phyloP scores from a whole-genome alignment of 2,797 vertebrate species.

The Percopsis omiscomaycus region DNA sequence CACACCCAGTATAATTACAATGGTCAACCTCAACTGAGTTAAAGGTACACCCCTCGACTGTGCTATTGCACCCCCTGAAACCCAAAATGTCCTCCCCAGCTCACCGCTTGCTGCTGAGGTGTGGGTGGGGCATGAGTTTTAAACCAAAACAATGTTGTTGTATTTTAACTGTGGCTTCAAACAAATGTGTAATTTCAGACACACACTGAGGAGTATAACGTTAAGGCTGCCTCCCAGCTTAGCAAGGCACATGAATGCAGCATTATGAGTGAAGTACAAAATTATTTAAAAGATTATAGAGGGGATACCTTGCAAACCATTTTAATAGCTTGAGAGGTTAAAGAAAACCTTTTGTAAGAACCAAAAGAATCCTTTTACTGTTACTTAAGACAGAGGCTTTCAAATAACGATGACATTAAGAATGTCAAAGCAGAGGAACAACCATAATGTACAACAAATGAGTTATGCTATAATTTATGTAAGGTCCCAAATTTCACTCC shows the following conservation, averaged over 20 bases:
- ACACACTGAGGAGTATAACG: background rate
- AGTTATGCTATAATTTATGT: constrained; percentile 10
- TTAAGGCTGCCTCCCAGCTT: constrained; percentile 58
- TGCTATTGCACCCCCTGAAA: no score
- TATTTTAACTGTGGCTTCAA: no score
- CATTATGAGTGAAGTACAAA: constrained; percentile 61
- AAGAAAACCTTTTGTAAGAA: constrained; percentile 30
- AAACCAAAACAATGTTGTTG: no score
- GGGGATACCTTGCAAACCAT: background rate
- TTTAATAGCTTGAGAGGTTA: constrained; percentile 33
- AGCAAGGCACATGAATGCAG: constrained; percentile 55
- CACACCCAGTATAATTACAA: no score
- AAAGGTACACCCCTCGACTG: no score
- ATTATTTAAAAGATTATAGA: constrained; percentile 57
- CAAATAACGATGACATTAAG: constrained; percentile 32
- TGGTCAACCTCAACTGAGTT: no score
- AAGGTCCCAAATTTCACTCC: no score
- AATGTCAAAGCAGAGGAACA: constrained; percentile 58
- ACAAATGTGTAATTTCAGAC: no score
- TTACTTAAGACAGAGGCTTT: constrained; percentile 32
- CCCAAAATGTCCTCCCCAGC: no score
- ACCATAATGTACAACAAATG: background rate
- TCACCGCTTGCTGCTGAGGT: no score
- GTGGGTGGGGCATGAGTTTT: no score
- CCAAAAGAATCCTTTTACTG: constrained; percentile 40